Percentiles rank a stretch among this genome's conserved stretches.
Conservation (phyloP, 2,888 invertebrate genomes). For the Andrena haemorrhoa region DNA sequence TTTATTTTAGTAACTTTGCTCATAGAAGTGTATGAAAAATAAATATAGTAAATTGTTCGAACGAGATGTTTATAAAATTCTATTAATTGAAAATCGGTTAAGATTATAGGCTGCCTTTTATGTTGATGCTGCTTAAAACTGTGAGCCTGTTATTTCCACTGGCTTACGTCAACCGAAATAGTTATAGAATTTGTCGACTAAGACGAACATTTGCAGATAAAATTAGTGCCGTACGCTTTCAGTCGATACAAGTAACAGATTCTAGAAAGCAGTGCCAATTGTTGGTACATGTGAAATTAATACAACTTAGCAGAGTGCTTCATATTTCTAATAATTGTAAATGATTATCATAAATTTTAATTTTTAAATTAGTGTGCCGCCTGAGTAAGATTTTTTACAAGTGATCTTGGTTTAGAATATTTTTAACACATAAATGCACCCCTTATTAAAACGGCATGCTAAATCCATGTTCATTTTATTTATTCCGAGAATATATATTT, state of each 20-base stretch:
- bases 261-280: constrained; percentile 7
- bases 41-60: not conserved
- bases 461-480: no score
- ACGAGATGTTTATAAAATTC: not conserved
- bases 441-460: no score
- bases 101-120: not conserved
- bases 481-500: no score
- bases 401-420: no score
- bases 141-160: not conserved
- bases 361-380: no score
- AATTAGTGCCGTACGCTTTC: not conserved
- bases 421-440: no score
- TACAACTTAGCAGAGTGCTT: constrained; percentile 2
- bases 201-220: not conserved
- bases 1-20: no score
- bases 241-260: not conserved
- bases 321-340: not conserved
- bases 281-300: constrained; percentile 18
- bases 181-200: not conserved
- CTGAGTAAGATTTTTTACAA: no score
- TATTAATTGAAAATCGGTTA: not conserved
- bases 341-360: no score
- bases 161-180: constrained; percentile 5
- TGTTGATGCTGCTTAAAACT: not conserved
- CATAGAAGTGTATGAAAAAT: no score